Evolutionary conservation across 1,140 invertebrate genomes (phyloP), one percentile per base, ranked within the genome.

Genomic region (Augochlora pura): DNA sequence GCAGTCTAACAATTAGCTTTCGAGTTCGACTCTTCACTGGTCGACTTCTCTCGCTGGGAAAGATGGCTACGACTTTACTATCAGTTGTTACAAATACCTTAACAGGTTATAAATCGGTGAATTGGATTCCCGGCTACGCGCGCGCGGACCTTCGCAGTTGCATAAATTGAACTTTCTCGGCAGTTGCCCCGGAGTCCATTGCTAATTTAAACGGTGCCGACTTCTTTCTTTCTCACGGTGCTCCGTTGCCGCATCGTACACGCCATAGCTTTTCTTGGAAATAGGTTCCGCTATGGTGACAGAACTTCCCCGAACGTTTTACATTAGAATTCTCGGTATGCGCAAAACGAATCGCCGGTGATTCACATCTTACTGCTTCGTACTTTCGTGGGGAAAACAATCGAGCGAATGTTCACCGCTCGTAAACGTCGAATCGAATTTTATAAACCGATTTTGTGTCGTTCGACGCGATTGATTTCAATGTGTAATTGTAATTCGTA

Each of bases 291-390:
- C 39, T 59, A 69, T 54, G 16, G 25, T 46, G 49, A 42, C 57
- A 72, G 32, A 62, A 62, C 27, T 70, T 74, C 77, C 18, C 67
- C 52, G 18, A 64, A 77, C 32, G 46, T 21, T 62, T 42, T 32
- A 14, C 23, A 59, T 49, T 77, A 74, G 54, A 69, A 74, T 84
- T 79, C 76, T 42, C 54, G 76, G 60, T 62, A 84, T 60, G 60
- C 54, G 52, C n/a, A 84, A 79, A 83, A 74, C 27, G 39, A 60
- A 32, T 60, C 39, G 27, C n/a, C 54, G 57, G 25, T 84, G 82
- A 79, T 62, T 83, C 82, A 81, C 57, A 70, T 54, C 69, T 59
- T 16, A 54, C 65, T 32, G 57, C 52, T 82, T 14, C 52, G 14
- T 23, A 23, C 42, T 54, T 49, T 14, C 65, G 59, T 27, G 27